Percentiles rank a stretch among this genome's conserved stretches.
phyloP scores from a whole-genome alignment of 2,888 invertebrate species.

The Caenorhabditis sp. region DNA sequence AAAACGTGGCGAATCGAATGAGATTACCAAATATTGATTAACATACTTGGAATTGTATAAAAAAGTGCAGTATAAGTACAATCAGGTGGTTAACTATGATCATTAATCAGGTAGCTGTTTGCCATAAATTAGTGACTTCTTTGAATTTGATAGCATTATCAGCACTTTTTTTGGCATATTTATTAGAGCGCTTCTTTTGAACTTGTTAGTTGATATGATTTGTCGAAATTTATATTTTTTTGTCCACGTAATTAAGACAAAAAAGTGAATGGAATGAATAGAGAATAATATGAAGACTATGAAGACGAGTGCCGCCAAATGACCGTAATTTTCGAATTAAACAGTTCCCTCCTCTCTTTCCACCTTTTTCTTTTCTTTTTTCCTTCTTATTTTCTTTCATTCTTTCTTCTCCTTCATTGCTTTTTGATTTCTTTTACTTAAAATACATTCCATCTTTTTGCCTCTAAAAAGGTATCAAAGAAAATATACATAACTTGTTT shows the following conservation, averaged over 20 bases:
- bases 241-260: not conserved
- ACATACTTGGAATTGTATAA: not conserved
- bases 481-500: conserved; percentile 12
- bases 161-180: not conserved
- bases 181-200: not conserved
- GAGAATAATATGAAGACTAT: conserved; percentile 13
- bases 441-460: conserved; percentile 20
- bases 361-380: conserved; percentile 1
- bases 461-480: conserved; percentile 13
- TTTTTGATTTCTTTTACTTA: conserved; percentile 7
- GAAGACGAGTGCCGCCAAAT: conserved; percentile 33
- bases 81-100: not conserved
- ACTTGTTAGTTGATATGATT: not conserved
- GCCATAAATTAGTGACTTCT: not conserved
- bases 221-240: not conserved
- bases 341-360: conserved; percentile 36
- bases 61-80: not conserved
- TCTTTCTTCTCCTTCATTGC: conserved; percentile 5
- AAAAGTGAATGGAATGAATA: not conserved
- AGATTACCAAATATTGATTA: too few relatives aligned
- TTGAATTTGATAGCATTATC: not conserved
- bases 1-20: too few relatives aligned
- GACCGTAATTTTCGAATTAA: conserved; percentile 48
- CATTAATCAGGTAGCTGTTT: too few relatives aligned
- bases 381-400: conserved; percentile 7